Base-by-base conservation (phyloP, 2,888 invertebrate genomes). In the Nycteola revayana region DNA sequence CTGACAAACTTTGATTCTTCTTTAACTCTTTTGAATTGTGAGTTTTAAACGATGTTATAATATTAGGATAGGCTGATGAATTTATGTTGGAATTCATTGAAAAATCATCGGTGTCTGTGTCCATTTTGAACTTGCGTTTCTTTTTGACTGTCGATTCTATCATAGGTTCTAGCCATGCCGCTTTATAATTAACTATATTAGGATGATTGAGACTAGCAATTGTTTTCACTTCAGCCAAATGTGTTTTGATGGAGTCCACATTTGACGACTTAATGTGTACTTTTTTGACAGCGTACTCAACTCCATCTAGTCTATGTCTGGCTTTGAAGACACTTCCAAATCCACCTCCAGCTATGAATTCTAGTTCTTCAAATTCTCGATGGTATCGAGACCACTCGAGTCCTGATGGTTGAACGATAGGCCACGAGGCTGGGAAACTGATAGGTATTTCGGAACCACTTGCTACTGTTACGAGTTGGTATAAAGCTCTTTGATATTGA, bases 171-270 rank as follows among this genome's bases (percentile, higher is more conserved):
- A 95, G 75, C 96, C 96, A 96, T 0, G 95, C 95, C 0, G 93
- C 93, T 82, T 95, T 95, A 62, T 95, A 96, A 10, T 94, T 92
- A 3, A 96, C 94, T 45, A 96, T 94, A 67, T 95, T 95, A 0
- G 92, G 90, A 79, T 95, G 95, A 63, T 94, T 93, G 11, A 95
- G 79, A 60, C 92, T 92, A 0, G 96, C 95, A 49, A 95, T 90
- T 1, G 94, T 94, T 78, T 94, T 94, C 0, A 95, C 95, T 89
- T 96, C 95, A 1, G 92, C 87, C 24, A 95, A 79, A 77, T 93
- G 93, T 25, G 87, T 89, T 75, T 92, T 88, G 9, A 94, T 91
- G 0, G 91, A 90, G 38, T 92, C 85, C 0, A 93, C 90, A 50
- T 91, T 91, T 5, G 90, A 90, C 0, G 93, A 91, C 49, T 91